These are phyloP conservation scores for Lutraria rhynchaena DNA, from an alignment of 1,140 invertebrate species.

Conservation along the genomic window DNA sequence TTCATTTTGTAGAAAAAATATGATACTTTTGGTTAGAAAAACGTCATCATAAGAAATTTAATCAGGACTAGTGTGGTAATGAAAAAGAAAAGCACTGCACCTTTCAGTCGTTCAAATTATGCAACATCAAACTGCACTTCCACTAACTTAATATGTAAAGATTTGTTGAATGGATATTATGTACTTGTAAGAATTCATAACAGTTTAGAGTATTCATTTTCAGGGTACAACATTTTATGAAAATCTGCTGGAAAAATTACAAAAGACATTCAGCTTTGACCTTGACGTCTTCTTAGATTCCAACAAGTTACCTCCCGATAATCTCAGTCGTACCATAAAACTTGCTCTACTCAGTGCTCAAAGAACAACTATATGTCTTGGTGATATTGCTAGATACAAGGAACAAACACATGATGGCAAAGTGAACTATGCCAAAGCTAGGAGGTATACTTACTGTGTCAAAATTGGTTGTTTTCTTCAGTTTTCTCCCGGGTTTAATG, in stretches of 20 bases:
- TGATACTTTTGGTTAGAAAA: too few relatives aligned
- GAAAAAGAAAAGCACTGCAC: too few relatives aligned
- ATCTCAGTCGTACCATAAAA: constrained; percentile 87
- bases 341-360: constrained; percentile 92
- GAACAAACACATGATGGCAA: constrained; percentile 90
- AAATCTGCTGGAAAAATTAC: constrained; percentile 88
- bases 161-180: too few relatives aligned
- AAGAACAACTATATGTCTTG: constrained; percentile 93
- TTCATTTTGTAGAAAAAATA: too few relatives aligned
- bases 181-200: too few relatives aligned
- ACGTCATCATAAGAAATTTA: too few relatives aligned
- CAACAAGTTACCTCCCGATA: constrained; percentile 84
- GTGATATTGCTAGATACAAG: constrained; percentile 94
- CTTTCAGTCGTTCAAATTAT: too few relatives aligned
- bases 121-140: too few relatives aligned
- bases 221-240: constrained; percentile 90
- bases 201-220: constrained; percentile 30
- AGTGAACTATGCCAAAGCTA: constrained; percentile 92
- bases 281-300: constrained; percentile 86
- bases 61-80: too few relatives aligned
- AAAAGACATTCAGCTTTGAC: constrained; percentile 89
- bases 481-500: too few relatives aligned
- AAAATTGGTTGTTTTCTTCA: too few relatives aligned
- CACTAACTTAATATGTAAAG: too few relatives aligned
- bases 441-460: constrained; percentile 81